A percentile compares a stretch with the other conserved stretches of the same genome.
These are phyloP conservation scores for Enchytraeus crypticus DNA, from an alignment of 2,888 invertebrate species.

Conservation along the genomic window DNA sequence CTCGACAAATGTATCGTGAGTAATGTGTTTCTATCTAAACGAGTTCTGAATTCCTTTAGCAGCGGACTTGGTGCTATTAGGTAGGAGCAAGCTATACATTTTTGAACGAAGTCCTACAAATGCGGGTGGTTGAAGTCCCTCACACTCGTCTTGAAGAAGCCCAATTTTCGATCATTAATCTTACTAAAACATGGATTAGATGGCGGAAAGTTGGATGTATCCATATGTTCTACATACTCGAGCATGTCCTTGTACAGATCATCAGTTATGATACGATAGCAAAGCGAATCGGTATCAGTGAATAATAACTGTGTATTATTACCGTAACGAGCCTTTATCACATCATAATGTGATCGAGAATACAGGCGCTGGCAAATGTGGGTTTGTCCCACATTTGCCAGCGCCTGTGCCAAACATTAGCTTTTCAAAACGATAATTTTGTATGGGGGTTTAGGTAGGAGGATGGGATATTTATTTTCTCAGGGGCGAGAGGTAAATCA, in stretches of 20 bases:
- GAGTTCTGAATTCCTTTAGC: too few species aligned
- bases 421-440: background rate
- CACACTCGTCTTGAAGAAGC: too few species aligned
- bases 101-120: too few species aligned
- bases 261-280: slow-evolving; percentile 33
- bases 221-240: background rate
- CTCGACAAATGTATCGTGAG: too few species aligned
- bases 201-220: slow-evolving; percentile 5
- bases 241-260: slow-evolving; percentile 41
- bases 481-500: slow-evolving; percentile 6
- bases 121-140: too few species aligned
- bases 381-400: background rate
- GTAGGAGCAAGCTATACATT: too few species aligned
- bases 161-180: too few species aligned
- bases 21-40: too few species aligned
- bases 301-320: slow-evolving; percentile 28
- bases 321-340: slow-evolving; percentile 32
- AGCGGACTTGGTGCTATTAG: too few species aligned
- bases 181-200: background rate
- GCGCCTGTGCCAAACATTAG: background rate
- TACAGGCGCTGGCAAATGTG: slow-evolving; percentile 41
- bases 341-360: slow-evolving; percentile 42
- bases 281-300: slow-evolving; percentile 36
- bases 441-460: background rate
- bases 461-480: background rate